Conservation (phyloP, 1,140 invertebrate species). For the Eciton burchellii region DNA sequence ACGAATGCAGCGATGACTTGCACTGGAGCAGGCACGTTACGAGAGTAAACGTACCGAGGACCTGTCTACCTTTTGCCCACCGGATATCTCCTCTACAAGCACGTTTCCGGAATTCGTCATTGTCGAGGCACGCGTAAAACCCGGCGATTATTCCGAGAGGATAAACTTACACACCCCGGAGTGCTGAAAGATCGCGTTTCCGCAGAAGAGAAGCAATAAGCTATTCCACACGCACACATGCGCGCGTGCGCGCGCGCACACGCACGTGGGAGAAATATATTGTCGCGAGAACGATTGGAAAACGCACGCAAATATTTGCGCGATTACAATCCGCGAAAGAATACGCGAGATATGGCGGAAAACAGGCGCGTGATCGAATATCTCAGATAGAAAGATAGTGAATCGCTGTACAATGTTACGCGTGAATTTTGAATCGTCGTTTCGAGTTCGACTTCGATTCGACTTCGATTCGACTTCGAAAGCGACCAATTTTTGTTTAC, state of each 20-base stretch:
- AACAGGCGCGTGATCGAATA: neutral
- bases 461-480: slow-evolving; percentile 9
- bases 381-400: neutral
- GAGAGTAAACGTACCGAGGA: neutral
- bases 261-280: neutral
- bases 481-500: neutral
- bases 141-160: slow-evolving; percentile 9
- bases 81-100: slow-evolving; percentile 2
- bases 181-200: slow-evolving; percentile 5
- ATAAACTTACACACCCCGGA: slow-evolving; percentile 13
- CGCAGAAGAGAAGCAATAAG: neutral
- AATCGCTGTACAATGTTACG: too few relatives aligned
- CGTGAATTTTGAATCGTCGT: too few relatives aligned
- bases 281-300: too few relatives aligned
- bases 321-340: too few relatives aligned
- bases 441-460: too few relatives aligned
- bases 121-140: neutral
- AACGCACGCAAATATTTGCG: too few relatives aligned
- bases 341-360: neutral
- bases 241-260: neutral
- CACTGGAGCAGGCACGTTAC: neutral
- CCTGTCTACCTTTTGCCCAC: neutral
- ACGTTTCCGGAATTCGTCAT: slow-evolving; percentile 39
- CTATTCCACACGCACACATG: neutral
- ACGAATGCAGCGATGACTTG: neutral